Base-by-base conservation (phyloP, 2,797 vertebrate species). In the Peromyscus aztecus region DNA sequence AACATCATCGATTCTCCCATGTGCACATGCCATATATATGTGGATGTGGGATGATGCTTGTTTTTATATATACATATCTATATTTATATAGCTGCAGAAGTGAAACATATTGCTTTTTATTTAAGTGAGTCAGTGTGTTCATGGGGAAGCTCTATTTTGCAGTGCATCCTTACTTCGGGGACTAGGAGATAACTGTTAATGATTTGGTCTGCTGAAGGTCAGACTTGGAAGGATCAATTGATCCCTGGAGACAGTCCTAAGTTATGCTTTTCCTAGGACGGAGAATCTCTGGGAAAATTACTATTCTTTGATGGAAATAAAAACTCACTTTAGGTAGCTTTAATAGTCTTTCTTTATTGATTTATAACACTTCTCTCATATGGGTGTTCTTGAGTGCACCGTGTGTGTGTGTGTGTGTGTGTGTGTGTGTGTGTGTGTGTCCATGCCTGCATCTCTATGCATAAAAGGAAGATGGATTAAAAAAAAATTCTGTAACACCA, bases 51-150 rank as follows among this genome's bases (percentile, higher is more conserved):
- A 94, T 95, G 97, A 88, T 94, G 94, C 96, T 97, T 96, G 97
- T 98, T 97, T 98, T 98, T 97, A 97, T 97, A 97, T 96, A 98
- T 96, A 95, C 95, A 95, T 92, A 82, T 96, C 98, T 98, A 93
- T 98, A 97, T 98, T 98, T 98, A 97, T 97, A 95, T 97, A 97
- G 92, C 97, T 97, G 96, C 87, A 98, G 95, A 97, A 98, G 96
- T 37, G 97, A 98, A 98, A 94, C 97, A 97, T 97, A 97, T 93
- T 98, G 97, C 96, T 97, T 97, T 98, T 97, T 97, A 97, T 97
- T 97, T 97, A 97, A 98, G 93, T 86, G 95, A 96, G 92, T 97
- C 93, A 93, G 40, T 95, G 93, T 85, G 24, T 97, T 93, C 96
- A 83, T 95, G 93, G 94, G 92, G 80, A 97, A 94, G 96, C 92